Conservation (phyloP, 2,113 vertebrate species). For the Catharus minimus region DNA sequence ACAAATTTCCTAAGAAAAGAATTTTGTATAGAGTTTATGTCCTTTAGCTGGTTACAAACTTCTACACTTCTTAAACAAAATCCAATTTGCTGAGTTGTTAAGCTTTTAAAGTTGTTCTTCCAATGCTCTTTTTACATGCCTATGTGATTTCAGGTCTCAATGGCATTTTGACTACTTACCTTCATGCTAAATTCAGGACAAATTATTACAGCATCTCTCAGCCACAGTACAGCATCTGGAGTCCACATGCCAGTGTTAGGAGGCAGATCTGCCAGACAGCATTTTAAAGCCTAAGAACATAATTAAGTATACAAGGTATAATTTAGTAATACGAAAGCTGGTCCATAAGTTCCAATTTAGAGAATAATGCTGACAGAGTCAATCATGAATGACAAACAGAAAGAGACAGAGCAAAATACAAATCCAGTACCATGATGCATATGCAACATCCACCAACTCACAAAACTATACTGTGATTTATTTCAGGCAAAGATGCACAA, state of each 20-base stretch:
- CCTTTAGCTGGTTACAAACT: background rate
- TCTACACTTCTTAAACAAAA: background rate
- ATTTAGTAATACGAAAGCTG: background rate
- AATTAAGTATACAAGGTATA: background rate
- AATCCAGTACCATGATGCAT: background rate
- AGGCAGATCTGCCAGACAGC: slow-evolving; percentile 83
- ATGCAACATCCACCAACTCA: background rate
- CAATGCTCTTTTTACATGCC: background rate
- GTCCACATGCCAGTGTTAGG: slow-evolving; percentile 84
- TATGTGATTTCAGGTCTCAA: background rate
- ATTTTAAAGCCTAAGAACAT: slow-evolving; percentile 82
- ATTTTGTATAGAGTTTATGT: background rate
- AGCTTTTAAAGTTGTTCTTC: background rate
- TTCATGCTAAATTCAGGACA: slow-evolving; percentile 85
- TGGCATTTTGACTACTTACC: slow-evolving; percentile 66
- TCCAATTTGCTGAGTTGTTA: background rate
- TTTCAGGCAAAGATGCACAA: background rate
- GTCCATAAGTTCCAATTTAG: background rate
- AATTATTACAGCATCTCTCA: slow-evolving; percentile 81
- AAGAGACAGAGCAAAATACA: background rate
- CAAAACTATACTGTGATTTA: background rate
- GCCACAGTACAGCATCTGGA: slow-evolving; percentile 82
- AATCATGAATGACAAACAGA: background rate
- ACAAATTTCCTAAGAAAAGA: background rate
- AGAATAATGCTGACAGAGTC: background rate